Conservation (phyloP, 1,140 invertebrate genomes). For the Camponotus pennsylvanicus region DNA sequence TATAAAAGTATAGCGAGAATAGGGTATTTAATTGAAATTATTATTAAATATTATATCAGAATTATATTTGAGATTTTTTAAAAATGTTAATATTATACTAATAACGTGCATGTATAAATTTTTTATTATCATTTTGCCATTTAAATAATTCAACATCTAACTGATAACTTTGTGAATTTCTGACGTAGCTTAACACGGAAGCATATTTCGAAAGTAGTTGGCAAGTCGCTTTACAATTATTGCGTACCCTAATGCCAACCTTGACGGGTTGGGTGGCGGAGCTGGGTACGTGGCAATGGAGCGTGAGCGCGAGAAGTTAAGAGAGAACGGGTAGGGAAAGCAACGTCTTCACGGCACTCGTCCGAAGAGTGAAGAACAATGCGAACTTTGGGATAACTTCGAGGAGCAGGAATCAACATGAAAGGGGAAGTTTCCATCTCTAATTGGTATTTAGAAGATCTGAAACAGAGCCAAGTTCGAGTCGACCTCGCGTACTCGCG, state of each 20-base stretch:
- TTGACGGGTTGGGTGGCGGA: constrained; percentile 59
- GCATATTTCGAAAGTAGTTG: constrained; percentile 81
- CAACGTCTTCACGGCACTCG: constrained; percentile 37
- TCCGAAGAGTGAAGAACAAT: constrained; percentile 82
- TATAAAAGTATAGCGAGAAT: neutral
- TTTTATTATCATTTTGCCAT: neutral
- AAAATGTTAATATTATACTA: neutral
- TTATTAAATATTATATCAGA: neutral
- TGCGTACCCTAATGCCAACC: constrained; percentile 77
- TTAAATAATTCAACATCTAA: constrained; percentile 28
- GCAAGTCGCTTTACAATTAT: constrained; percentile 80
- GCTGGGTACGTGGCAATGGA: constrained; percentile 38
- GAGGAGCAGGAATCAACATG: constrained; percentile 83
- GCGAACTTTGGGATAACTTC: constrained; percentile 84
- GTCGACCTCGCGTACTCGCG: constrained; percentile 56
- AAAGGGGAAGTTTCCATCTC: constrained; percentile 85
- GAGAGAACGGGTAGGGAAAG: constrained; percentile 55
- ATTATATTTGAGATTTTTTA: neutral
- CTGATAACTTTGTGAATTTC: neutral
- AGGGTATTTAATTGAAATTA: neutral
- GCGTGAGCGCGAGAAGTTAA: constrained; percentile 25
- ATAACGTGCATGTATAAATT: neutral
- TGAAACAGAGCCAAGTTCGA: constrained; percentile 80
- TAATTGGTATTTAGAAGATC: constrained; percentile 86
- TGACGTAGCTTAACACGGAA: constrained; percentile 59